phyloP scores from a whole-genome alignment of 1,140 invertebrate genomes.

The Helicorthomorpha holstii region DNA sequence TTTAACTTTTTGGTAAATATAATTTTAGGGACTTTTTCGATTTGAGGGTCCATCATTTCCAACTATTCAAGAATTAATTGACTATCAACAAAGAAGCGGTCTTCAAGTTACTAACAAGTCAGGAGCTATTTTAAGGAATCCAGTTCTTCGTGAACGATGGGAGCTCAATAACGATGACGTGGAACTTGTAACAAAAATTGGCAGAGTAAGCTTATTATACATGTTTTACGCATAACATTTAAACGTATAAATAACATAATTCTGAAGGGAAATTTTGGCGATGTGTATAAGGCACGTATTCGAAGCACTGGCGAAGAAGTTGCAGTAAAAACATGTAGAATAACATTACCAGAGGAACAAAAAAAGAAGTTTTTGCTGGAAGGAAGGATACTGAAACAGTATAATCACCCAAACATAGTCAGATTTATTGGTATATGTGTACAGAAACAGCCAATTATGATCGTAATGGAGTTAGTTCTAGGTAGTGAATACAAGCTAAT shows the following conservation, averaged over 20 bases:
- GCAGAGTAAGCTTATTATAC: constrained; percentile 45
- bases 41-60: constrained; percentile 88
- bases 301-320: constrained; percentile 67
- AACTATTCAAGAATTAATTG: constrained; percentile 77
- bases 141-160: constrained; percentile 83
- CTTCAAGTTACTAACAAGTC: constrained; percentile 78
- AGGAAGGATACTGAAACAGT: constrained; percentile 87
- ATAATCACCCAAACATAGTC: constrained; percentile 91
- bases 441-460: constrained; percentile 96
- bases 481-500: constrained; percentile 32
- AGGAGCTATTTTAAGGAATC: constrained; percentile 67
- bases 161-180: constrained; percentile 94
- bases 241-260: neutral
- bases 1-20: constrained; percentile 6
- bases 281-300: constrained; percentile 81
- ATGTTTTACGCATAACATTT: neutral
- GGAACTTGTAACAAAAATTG: constrained; percentile 79
- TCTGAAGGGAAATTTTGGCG: constrained; percentile 85
- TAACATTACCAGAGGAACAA: constrained; percentile 84
- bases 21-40: constrained; percentile 59
- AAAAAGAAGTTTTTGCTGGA: constrained; percentile 93
- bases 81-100: constrained; percentile 65
- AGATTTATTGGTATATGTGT: constrained; percentile 95
- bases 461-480: constrained; percentile 93
- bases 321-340: constrained; percentile 88